phyloP scores from a whole-genome alignment of 2,888 invertebrate genomes.

The Bellardia pandia region DNA sequence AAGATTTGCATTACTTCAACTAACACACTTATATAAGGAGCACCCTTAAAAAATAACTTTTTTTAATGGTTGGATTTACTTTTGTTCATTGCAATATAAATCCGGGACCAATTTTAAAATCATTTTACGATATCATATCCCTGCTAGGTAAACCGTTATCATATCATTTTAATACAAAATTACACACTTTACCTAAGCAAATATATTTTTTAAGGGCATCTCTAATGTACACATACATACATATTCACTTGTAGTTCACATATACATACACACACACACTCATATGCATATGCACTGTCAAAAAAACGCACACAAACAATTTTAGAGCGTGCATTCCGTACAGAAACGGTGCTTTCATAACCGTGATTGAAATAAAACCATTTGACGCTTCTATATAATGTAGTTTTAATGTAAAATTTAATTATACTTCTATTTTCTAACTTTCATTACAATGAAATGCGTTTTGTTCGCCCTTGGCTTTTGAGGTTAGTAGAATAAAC shows the following conservation, averaged over 20 bases:
- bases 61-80: too few relatives aligned
- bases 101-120: too few relatives aligned
- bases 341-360: constrained; percentile 35
- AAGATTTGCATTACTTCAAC: constrained; percentile 64
- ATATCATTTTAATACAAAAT: too few relatives aligned
- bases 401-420: constrained; percentile 62
- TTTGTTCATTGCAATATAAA: too few relatives aligned
- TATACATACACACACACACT: neutral
- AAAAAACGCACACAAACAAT: neutral
- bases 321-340: neutral
- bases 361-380: constrained; percentile 37
- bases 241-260: neutral
- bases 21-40: constrained; percentile 5
- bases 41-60: neutral
- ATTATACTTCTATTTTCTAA: constrained; percentile 39
- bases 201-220: too few relatives aligned
- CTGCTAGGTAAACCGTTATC: too few relatives aligned
- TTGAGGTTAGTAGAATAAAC: constrained; percentile 50
- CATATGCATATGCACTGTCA: neutral
- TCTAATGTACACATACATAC: neutral
- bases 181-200: too few relatives aligned
- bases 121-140: too few relatives aligned
- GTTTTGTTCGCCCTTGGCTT: constrained; percentile 54
- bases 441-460: constrained; percentile 34
- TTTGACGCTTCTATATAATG: constrained; percentile 62